These are phyloP conservation scores for Harpegnathos saltator DNA, from an alignment of 1,140 invertebrate species.

Conservation along the genomic window DNA sequence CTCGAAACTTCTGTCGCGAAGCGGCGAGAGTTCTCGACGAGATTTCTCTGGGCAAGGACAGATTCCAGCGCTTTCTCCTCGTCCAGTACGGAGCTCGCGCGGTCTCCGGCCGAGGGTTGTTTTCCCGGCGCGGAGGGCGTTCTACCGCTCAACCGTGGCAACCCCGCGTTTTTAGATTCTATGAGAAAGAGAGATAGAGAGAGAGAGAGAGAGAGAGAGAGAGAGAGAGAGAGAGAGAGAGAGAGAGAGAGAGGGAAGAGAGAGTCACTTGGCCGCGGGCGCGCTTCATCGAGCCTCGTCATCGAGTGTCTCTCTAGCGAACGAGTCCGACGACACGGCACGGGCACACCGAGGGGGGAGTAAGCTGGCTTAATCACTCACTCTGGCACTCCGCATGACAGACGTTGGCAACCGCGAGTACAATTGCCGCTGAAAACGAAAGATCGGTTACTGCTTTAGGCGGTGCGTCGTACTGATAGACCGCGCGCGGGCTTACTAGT, in stretches of 20 bases:
- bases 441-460: constrained; percentile 67
- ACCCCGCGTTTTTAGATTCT: background rate
- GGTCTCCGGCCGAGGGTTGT: constrained; percentile 1
- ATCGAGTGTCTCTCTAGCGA: constrained; percentile 11
- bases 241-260: no score
- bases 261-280: constrained; percentile 10
- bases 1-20: no score
- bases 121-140: background rate
- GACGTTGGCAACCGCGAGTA: constrained; percentile 84
- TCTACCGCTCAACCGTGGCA: background rate
- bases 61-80: background rate
- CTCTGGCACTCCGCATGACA: constrained; percentile 86
- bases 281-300: constrained; percentile 5
- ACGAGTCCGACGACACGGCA: constrained; percentile 51
- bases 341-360: constrained; percentile 58
- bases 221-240: no score
- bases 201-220: no score
- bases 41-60: background rate
- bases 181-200: no score
- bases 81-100: constrained; percentile 8
- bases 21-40: no score
- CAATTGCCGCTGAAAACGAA: constrained; percentile 85
- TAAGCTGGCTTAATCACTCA: constrained; percentile 81
- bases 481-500: constrained; percentile 4
- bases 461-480: background rate